Conservation (phyloP, 2,888 invertebrate species). For the Tetragnatha montana region DNA sequence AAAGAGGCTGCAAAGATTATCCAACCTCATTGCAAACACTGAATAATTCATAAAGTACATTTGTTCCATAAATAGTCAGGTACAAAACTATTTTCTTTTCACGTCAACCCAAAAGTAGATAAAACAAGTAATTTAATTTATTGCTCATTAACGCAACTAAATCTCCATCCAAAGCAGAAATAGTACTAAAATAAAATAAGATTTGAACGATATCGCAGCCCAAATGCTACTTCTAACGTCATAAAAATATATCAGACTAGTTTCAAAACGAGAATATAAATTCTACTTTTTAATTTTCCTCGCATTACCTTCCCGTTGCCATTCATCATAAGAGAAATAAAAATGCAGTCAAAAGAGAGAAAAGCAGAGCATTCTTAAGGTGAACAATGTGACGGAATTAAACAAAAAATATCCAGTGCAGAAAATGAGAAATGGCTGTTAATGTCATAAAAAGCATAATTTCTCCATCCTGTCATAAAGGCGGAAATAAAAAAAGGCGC, state of each 20-base stretch:
- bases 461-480: constrained; percentile 41
- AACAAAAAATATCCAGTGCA: background rate
- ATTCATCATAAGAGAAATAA: background rate
- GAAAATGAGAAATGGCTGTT: constrained; percentile 32
- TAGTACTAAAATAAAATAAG: background rate
- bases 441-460: constrained; percentile 12
- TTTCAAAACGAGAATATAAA: background rate
- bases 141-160: background rate
- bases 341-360: background rate
- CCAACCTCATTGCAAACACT: too few species aligned
- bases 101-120: too few species aligned
- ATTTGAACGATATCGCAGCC: background rate
- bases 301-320: background rate
- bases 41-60: too few species aligned
- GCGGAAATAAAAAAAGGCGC: constrained; percentile 1
- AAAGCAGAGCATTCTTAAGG: background rate
- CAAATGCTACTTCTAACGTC: background rate
- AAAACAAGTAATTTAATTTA: background rate
- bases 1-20: too few species aligned
- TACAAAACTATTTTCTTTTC: background rate
- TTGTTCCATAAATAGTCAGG: too few species aligned
- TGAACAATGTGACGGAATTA: background rate
- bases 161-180: background rate
- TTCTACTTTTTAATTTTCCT: background rate
- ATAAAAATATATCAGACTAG: background rate